Evolutionary conservation across 2,888 invertebrate genomes (phyloP).

Genomic region (Cryptocheilus praepositus): DNA sequence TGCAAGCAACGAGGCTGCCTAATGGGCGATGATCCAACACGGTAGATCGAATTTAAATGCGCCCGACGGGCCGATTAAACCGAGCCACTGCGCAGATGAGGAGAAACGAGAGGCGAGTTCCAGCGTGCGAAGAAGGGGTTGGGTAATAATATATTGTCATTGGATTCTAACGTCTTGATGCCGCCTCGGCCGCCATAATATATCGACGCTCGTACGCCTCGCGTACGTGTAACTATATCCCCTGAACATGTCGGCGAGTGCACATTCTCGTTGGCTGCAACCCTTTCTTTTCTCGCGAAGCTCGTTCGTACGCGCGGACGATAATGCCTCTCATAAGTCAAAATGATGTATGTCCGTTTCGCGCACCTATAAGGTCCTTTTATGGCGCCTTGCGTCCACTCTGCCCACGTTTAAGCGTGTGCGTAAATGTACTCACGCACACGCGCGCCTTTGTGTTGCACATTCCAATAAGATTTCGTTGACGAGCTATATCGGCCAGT

Average conservation of each 20-base stretch:
- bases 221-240: constrained; percentile 20
- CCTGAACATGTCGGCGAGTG: constrained; percentile 4
- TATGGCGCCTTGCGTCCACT: constrained; percentile 14
- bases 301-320: constrained; percentile 39
- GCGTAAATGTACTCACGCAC: background rate
- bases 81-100: constrained; percentile 40
- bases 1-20: background rate
- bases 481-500: too few relatives aligned
- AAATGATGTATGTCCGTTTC: constrained; percentile 65
- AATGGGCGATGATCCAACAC: constrained; percentile 24
- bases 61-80: constrained; percentile 45
- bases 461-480: constrained; percentile 13
- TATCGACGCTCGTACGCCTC: constrained; percentile 46
- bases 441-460: constrained; percentile 16
- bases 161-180: constrained; percentile 63
- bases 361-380: constrained; percentile 55
- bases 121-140: constrained; percentile 41
- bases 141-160: constrained; percentile 67
- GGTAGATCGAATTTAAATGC: constrained; percentile 51
- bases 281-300: constrained; percentile 15
- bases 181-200: constrained; percentile 57
- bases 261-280: constrained; percentile 11
- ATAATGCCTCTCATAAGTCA: constrained; percentile 70
- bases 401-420: too few relatives aligned
- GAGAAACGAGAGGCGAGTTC: constrained; percentile 2